phyloP scores from a whole-genome alignment of 2,888 invertebrate species.

The Cataglyphis albicans region DNA sequence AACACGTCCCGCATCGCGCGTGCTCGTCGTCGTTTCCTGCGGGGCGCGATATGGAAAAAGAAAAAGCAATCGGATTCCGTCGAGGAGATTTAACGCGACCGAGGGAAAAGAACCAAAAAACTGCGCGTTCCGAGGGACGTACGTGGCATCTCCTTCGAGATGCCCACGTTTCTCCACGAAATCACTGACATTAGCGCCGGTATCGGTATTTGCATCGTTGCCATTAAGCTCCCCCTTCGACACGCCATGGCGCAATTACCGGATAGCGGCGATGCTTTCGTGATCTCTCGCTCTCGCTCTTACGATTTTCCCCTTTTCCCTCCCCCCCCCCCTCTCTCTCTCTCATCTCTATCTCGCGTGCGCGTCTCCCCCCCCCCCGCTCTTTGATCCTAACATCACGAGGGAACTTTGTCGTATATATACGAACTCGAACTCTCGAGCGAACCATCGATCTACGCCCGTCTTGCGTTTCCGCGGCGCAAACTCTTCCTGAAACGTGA shows the following conservation, averaged over 20 bases:
- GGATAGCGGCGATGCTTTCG: slow-evolving; percentile 78
- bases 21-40: slow-evolving; percentile 28
- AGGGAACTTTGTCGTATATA: slow-evolving; percentile 42
- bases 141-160: slow-evolving; percentile 68
- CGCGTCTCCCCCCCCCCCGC: slow-evolving; percentile 34
- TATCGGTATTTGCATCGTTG: slow-evolving; percentile 84
- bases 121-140: neutral
- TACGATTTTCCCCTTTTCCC: neutral
- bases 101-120: neutral
- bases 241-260: slow-evolving; percentile 83
- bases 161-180: slow-evolving; percentile 67
- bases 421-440: slow-evolving; percentile 45
- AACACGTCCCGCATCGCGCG: neutral
- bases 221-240: slow-evolving; percentile 80
- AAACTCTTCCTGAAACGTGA: slow-evolving; percentile 56
- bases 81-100: neutral
- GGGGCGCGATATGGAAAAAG: neutral
- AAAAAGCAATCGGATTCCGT: slow-evolving; percentile 4
- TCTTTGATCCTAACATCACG: slow-evolving; percentile 24
- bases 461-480: slow-evolving; percentile 51
- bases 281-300: slow-evolving; percentile 70
- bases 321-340: slow-evolving; percentile 26
- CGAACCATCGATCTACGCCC: slow-evolving; percentile 55
- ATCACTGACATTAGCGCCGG: slow-evolving; percentile 78
- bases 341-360: slow-evolving; percentile 9